A percentile compares a stretch with the other conserved stretches of the same genome.
phyloP scores from a whole-genome alignment of 92 coral and sea anemone species.

The Chrysogorgia sp. region DNA sequence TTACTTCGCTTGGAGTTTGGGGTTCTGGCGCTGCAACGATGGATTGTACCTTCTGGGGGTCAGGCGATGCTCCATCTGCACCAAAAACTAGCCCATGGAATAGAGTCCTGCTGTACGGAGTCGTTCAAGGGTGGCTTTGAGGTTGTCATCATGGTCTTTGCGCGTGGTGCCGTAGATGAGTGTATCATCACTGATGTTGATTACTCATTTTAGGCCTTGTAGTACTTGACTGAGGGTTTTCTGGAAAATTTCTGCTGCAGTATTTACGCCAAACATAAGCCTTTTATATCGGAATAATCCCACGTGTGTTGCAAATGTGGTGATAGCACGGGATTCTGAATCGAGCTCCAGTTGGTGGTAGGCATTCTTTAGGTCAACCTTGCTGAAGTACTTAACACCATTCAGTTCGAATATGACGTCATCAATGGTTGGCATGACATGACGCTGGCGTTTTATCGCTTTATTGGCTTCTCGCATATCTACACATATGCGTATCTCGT shows the following conservation, averaged over 20 bases:
- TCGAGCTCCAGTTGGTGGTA: slow-evolving; percentile 45
- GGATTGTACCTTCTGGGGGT: background rate
- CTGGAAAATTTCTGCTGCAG: slow-evolving; percentile 38
- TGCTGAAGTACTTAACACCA: slow-evolving; percentile 18
- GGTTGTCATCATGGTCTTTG: slow-evolving; percentile 29
- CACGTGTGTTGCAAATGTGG: slow-evolving; percentile 18
- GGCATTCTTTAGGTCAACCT: slow-evolving; percentile 20
- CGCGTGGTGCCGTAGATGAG: slow-evolving; percentile 29
- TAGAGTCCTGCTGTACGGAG: slow-evolving; percentile 10
- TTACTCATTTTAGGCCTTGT: slow-evolving; percentile 23
- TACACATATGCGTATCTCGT: slow-evolving; percentile 36
- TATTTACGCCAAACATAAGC: slow-evolving; percentile 23
- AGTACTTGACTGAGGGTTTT: slow-evolving; percentile 8
- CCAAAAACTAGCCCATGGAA: background rate
- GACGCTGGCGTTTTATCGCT: slow-evolving; percentile 26
- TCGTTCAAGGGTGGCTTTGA: slow-evolving; percentile 7
- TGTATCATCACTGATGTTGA: slow-evolving; percentile 20
- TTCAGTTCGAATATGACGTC: slow-evolving; percentile 20
- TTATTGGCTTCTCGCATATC: slow-evolving; percentile 44
- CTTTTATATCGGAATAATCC: slow-evolving; percentile 27
- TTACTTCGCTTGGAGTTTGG: background rate
- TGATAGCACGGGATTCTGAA: slow-evolving; percentile 16
- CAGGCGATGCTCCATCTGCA: background rate
- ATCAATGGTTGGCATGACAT: slow-evolving; percentile 27
- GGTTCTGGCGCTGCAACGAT: slow-evolving; percentile 5